Percentiles rank a stretch among this genome's conserved stretches.
Evolutionary conservation across 2,797 vertebrate species (phyloP).

Genomic region (Phoeniculus purpureus): DNA sequence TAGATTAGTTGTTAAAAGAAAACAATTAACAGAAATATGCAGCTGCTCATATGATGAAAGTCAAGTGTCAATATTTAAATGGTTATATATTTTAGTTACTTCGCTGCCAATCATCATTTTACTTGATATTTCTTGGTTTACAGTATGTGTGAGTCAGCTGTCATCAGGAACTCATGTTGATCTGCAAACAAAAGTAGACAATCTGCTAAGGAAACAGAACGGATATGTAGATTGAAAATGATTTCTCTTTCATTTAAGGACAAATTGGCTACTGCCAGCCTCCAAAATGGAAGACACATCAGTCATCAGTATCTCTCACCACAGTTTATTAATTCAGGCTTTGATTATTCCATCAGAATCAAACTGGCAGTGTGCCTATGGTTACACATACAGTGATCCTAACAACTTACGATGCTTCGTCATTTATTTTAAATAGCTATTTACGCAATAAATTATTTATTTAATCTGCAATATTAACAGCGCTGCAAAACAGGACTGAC

Average conservation of each 20-base stretch:
- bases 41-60: constrained; percentile 26
- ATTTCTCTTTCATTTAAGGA: constrained; percentile 46
- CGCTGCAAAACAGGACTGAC: not conserved
- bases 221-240: not conserved
- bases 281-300: constrained; percentile 4
- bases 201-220: constrained; percentile 36
- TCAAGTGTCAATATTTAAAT: constrained; percentile 46
- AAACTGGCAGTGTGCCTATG: not conserved
- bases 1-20: not conserved
- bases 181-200: constrained; percentile 57
- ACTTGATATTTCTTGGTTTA: constrained; percentile 53
- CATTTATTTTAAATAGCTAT: constrained; percentile 16
- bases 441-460: constrained; percentile 20
- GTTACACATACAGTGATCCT: not conserved
- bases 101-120: constrained; percentile 17
- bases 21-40: not conserved
- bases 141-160: constrained; percentile 49
- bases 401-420: constrained; percentile 1
- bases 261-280: not conserved
- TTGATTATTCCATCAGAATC: not conserved
- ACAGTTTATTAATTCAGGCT: constrained; percentile 35
- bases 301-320: constrained; percentile 25
- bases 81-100: constrained; percentile 12
- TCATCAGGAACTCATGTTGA: constrained; percentile 31
- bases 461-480: not conserved